Conservation (phyloP, 1,140 invertebrate species). For the Drosophila erecta region DNA sequence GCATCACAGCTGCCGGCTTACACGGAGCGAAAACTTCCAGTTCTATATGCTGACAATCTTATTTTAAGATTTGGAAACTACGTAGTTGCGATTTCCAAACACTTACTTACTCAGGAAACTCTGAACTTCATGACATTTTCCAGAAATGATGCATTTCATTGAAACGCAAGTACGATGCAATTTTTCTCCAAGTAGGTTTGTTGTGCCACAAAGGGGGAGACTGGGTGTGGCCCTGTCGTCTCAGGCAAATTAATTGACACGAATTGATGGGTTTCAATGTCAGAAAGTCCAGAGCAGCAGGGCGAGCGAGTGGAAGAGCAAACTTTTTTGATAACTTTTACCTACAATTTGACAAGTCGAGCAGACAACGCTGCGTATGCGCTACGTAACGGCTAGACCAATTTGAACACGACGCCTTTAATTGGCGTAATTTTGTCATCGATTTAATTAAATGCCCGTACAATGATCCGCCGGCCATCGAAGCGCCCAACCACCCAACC, state of each 20-base stretch:
- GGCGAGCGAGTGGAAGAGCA: constrained; percentile 20
- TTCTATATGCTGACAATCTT: no score
- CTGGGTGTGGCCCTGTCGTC: constrained; percentile 57
- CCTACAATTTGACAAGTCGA: constrained; percentile 70
- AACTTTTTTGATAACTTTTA: constrained; percentile 75
- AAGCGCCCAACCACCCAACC: not conserved
- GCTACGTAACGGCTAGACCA: constrained; percentile 61
- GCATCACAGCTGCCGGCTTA: constrained; percentile 50
- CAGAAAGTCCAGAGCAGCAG: constrained; percentile 48
- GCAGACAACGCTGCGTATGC: constrained; percentile 52
- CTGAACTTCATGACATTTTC: no score
- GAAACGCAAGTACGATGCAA: no score
- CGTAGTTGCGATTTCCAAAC: no score
- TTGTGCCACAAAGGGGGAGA: constrained; percentile 6
- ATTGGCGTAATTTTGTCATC: constrained; percentile 82
- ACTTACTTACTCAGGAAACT: no score
- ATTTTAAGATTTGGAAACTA: no score
- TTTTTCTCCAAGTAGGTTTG: not conserved
- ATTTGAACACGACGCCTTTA: constrained; percentile 75
- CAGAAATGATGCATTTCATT: no score
- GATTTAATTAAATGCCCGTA: constrained; percentile 80
- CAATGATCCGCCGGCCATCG: constrained; percentile 42
- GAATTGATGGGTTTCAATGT: constrained; percentile 80
- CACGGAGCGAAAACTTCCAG: not conserved
- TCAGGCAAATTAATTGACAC: constrained; percentile 80